phyloP scores from a whole-genome alignment of 92 coral and sea anemone species.

The Blastomussa wellsi region DNA sequence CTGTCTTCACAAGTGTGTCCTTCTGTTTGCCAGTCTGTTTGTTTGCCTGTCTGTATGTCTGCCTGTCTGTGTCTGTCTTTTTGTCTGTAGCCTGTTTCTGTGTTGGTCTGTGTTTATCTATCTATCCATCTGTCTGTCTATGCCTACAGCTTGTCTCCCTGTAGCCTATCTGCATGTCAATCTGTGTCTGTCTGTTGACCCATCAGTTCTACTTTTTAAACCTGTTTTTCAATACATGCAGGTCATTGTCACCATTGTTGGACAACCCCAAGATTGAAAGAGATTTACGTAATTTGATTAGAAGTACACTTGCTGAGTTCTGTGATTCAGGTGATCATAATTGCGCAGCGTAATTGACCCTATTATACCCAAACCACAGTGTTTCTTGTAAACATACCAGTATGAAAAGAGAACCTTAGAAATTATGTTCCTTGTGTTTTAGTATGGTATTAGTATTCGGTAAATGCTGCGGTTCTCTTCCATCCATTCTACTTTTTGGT shows the following conservation, averaged over 20 bases:
- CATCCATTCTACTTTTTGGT: not conserved
- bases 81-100: too few species aligned
- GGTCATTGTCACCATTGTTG: slow-evolving; percentile 88
- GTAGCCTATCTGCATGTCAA: too few species aligned
- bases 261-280: slow-evolving; percentile 95
- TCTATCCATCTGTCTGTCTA: too few species aligned
- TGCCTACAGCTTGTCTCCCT: too few species aligned
- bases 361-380: not conserved
- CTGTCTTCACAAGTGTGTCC: not conserved
- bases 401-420: not conserved
- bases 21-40: not conserved
- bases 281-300: slow-evolving; percentile 69
- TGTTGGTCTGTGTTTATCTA: too few species aligned
- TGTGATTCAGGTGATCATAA: slow-evolving; percentile 65
- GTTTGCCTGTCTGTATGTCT: too few species aligned
- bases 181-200: not conserved
- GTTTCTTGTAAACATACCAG: not conserved
- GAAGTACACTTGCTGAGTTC: slow-evolving; percentile 88
- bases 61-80: too few species aligned
- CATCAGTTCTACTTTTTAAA: not conserved
- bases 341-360: not conserved
- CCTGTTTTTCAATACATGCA: not conserved
- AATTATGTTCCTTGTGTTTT: not conserved
- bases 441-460: not conserved
- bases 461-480: not conserved